Percentiles rank a stretch among this genome's conserved stretches.
phyloP scores from a whole-genome alignment of 2,113 vertebrate species.

The Phyllostomus hastatus region DNA sequence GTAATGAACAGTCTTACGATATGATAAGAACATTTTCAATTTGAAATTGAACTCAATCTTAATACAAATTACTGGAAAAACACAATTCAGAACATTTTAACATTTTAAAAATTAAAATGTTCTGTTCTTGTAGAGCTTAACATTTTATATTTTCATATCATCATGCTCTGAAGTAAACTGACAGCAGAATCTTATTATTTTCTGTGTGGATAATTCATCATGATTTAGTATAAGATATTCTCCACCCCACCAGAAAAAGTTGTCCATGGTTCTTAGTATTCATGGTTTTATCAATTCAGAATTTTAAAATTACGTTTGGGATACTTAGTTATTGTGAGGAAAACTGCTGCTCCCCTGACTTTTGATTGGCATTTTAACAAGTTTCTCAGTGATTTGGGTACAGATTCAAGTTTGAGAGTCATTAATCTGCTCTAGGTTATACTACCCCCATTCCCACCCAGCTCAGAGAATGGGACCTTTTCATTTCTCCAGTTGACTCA shows the following conservation, averaged over 20 bases:
- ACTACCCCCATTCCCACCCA: neutral
- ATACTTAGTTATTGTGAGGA: neutral
- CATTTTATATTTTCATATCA: constrained; percentile 34
- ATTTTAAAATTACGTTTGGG: neutral
- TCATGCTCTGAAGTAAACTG: neutral
- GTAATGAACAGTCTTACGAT: constrained; percentile 23
- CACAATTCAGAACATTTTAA: constrained; percentile 33
- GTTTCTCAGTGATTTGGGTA: neutral
- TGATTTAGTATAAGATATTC: neutral
- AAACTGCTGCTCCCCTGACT: neutral
- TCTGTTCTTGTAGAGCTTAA: neutral
- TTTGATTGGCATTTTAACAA: neutral
- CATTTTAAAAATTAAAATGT: constrained; percentile 22
- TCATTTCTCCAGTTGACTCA: neutral
- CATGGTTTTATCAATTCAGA: constrained; percentile 4
- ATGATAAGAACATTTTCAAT: constrained; percentile 27
- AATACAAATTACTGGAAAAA: constrained; percentile 33
- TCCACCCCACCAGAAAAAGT: neutral
- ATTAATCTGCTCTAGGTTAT: neutral
- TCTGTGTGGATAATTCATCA: constrained; percentile 16
- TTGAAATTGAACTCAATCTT: constrained; percentile 22
- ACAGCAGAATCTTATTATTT: constrained; percentile 7
- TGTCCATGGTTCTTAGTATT: neutral
- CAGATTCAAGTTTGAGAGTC: neutral
- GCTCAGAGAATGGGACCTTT: neutral